These are phyloP conservation scores for Coenonympha glycerion DNA, from an alignment of 2,888 invertebrate genomes.

Conservation along the genomic window DNA sequence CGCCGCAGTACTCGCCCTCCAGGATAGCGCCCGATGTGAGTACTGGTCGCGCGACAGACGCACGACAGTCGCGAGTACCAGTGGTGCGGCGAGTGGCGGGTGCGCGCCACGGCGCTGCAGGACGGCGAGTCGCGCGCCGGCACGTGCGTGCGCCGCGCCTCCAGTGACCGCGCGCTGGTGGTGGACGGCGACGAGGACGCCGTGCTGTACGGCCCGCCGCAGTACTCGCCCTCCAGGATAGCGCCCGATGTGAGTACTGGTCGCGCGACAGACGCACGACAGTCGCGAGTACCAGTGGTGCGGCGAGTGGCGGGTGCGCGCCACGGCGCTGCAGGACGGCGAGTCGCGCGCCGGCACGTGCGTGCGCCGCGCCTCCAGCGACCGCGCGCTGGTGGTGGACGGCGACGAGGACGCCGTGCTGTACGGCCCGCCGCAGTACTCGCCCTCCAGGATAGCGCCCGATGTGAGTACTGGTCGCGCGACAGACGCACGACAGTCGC, in stretches of 20 bases:
- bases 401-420: slow-evolving; percentile 89
- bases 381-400: slow-evolving; percentile 82
- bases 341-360: slow-evolving; percentile 42
- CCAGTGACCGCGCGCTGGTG: slow-evolving; percentile 70
- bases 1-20: slow-evolving; percentile 85
- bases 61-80: slow-evolving; percentile 89
- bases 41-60: too few species aligned
- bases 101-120: slow-evolving; percentile 82
- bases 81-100: slow-evolving; percentile 92
- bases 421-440: slow-evolving; percentile 91
- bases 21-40: slow-evolving; percentile 58
- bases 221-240: slow-evolving; percentile 81
- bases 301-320: slow-evolving; percentile 87
- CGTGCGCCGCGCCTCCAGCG: slow-evolving; percentile 51
- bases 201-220: slow-evolving; percentile 87
- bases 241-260: slow-evolving; percentile 50
- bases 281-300: slow-evolving; percentile 98
- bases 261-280: too few species aligned
- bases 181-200: slow-evolving; percentile 93
- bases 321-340: slow-evolving; percentile 79
- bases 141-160: slow-evolving; percentile 46
- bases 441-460: slow-evolving; percentile 63
- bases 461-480: slow-evolving; percentile 54
- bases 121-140: slow-evolving; percentile 48
- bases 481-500: too few species aligned